Evolutionary conservation across 2,888 invertebrate species (phyloP), one percentile per base, ranked within the genome.

Genomic region (Heliconius aoede): DNA sequence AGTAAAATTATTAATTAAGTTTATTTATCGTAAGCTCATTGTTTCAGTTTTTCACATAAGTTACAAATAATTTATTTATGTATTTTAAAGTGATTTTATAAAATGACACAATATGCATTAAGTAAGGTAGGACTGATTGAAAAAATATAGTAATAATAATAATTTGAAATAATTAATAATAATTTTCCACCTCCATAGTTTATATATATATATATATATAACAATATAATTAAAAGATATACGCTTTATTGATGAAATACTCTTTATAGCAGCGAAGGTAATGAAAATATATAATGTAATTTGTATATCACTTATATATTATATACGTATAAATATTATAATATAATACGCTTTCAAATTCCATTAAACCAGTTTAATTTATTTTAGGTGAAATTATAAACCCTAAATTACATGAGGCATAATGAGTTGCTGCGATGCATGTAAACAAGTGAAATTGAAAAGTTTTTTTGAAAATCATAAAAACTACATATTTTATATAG

Each of bases 401-500:
- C n/a, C n/a, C n/a, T 13, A 36, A 36, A 36, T 9, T 21, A 9
- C 18, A 72, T 18, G 67, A 68, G 60, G 26, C 28, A 83, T 77
- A 74, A 88, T 89, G 88, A 81, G 77, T 81, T 86, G 85, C 79
- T 90, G 90, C 61, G 78, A 83, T 58, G 85, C 85, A 55, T 88
- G 88, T 78, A 81, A 76, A 30, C 82, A 86, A 75, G 80, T 84
- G 1, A 80, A 79, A 61, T 85, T 83, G 82, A 81, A 83, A 77
- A 81, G 82, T 18, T 81, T 85, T 61, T 81, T 82, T n/a, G 74
- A 83, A 24, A 83, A 86, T 40, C 82, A 86, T 77, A 88, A 85
- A 78, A 69, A 79, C 9, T 77, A 85, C 24, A 83, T 81, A 67
- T 77, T 86, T n/a, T 68, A 89, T 3, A 0, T 87, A n/a, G 82